Evolutionary conservation across 2,888 invertebrate genomes (phyloP).

Genomic region (Tyria jacobaeae): DNA sequence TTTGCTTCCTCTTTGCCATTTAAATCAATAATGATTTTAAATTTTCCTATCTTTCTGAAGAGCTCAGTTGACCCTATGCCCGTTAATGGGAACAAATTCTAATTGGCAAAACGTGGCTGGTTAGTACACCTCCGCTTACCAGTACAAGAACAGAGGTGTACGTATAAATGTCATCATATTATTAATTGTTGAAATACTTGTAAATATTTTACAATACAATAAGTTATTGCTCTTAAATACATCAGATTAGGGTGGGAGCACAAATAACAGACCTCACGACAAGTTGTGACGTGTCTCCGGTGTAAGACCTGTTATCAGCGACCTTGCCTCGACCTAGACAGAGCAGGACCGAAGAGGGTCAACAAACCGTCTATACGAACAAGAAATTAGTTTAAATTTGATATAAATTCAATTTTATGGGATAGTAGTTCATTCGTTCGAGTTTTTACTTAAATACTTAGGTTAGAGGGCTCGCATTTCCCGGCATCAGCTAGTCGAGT

Average conservation of each 20-base stretch:
- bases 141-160: too few species aligned
- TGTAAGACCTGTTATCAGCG: conserved; percentile 47
- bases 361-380: conserved; percentile 51
- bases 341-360: conserved; percentile 55
- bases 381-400: conserved; percentile 26
- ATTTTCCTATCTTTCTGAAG: too few species aligned
- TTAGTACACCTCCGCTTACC: too few species aligned
- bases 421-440: background rate
- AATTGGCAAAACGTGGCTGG: too few species aligned
- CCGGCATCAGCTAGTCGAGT: too few species aligned
- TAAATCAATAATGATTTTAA: too few species aligned
- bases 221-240: conserved; percentile 1
- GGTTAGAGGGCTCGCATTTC: too few species aligned
- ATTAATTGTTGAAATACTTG: background rate
- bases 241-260: conserved; percentile 19
- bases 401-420: conserved; percentile 22
- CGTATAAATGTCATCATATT: background rate
- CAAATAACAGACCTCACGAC: conserved; percentile 27
- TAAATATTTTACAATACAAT: background rate
- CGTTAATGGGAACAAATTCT: too few species aligned
- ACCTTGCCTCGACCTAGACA: conserved; percentile 70
- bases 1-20: too few species aligned
- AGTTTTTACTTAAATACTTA: background rate
- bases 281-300: conserved; percentile 49
- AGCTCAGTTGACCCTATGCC: too few species aligned